Evolutionary conservation across 1,140 invertebrate species (phyloP), one percentile per base, ranked within the genome.

Genomic region (Cephus cinctus): DNA sequence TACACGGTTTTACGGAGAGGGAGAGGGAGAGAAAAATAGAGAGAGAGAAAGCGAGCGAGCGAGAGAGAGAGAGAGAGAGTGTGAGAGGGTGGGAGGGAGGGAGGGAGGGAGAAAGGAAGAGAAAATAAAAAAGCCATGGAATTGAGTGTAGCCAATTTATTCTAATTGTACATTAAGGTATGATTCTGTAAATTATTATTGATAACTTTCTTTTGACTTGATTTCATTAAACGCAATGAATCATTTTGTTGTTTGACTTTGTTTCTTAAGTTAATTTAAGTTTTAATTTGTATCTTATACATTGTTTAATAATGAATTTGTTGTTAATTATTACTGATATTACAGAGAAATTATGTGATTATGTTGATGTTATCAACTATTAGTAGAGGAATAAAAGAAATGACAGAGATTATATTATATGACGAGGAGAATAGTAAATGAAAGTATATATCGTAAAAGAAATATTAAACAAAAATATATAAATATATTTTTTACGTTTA

Each of bases 181-280:
- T 60, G 52, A 63, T 63, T 61, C 55, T 63, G 56, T 61, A 59
- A 66, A 62, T 63, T 65, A 57, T 63, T 56, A 47, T 49, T 47
- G 47, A 48, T 47, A n/a, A n/a, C 36, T 49, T 54, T 47, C 46
- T 57, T 59, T 69, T 69, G 65, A 73, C 64, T 73, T 71, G 69
- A 75, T 73, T 73, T 69, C 69, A 71, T 73, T 41, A 12, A 4
- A 41, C 22, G 25, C 56, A 68, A 68, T 67, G 67, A 60, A 72
- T 73, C 63, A 69, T 73, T 58, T 62, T 64, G 60, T 73, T 67
- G 56, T 65, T 68, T 62, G 48, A 61, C 57, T 57, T 53, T 46
- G 49, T 54, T 60, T 66, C 50, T 61, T 51, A 62, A 54, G 59
- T 52, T 55, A 46, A 58, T 63, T 62, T 61, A 60, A 64, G 50